Conservation (phyloP, 1,140 invertebrate genomes). For the Episyrphus balteatus region DNA sequence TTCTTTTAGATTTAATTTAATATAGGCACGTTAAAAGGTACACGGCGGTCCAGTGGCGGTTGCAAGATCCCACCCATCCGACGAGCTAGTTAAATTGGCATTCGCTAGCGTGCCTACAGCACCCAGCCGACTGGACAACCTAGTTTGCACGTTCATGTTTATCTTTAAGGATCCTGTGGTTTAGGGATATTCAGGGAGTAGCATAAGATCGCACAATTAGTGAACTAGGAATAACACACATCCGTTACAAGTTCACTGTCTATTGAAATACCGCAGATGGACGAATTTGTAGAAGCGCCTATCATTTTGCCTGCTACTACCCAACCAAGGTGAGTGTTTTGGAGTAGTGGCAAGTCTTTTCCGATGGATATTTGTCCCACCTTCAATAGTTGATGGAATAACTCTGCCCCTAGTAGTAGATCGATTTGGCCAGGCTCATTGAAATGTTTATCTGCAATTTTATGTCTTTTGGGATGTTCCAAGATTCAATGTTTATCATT, state of each 20-base stretch:
- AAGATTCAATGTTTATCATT: background rate
- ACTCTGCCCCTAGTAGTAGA: slow-evolving; percentile 16
- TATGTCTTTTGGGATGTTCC: slow-evolving; percentile 2
- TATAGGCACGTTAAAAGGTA: no score
- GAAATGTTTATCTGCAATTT: slow-evolving; percentile 21
- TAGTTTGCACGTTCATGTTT: no score
- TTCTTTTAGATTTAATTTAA: no score
- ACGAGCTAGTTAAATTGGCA: no score
- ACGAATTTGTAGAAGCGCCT: background rate
- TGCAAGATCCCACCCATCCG: no score
- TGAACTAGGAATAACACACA: no score
- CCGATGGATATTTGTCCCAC: slow-evolving; percentile 12
- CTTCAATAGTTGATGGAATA: slow-evolving; percentile 14
- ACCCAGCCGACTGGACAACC: no score
- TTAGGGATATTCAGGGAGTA: no score
- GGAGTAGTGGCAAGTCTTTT: background rate
- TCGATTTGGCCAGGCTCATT: slow-evolving; percentile 14
- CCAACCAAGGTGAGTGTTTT: slow-evolving; percentile 15
- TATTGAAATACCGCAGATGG: background rate
- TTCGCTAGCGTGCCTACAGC: no score
- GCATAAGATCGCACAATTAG: no score
- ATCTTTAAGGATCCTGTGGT: no score
- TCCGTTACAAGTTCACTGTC: slow-evolving; percentile 1
- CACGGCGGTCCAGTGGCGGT: no score
- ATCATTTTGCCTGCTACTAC: slow-evolving; percentile 5